Evolutionary conservation across 2,797 vertebrate species (phyloP), one percentile per base, ranked within the genome.

Genomic region (Sebastes matsubarae): DNA sequence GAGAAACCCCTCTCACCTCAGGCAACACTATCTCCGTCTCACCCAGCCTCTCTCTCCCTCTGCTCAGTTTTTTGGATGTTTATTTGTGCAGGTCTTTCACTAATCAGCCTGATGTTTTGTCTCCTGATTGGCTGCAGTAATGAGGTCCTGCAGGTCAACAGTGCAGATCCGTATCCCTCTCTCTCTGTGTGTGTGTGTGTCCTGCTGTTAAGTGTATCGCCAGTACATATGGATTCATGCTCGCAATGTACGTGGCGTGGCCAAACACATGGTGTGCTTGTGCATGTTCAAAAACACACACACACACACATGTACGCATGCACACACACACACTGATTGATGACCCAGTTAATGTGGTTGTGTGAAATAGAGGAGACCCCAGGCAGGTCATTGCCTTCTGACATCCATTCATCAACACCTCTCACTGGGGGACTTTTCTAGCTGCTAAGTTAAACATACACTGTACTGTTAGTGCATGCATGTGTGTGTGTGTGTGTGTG

Each of bases 61-160:
- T n/a, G 61, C 58, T 81, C 80, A 52, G 14, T 64, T 64, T 36
- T 59, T 59, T 46, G 12, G 22, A 59, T 80, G 80, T 90, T 92
- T 92, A 90, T 94, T 91, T 91, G 66, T 88, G 59, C 81, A 90
- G 66, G 50, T 85, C 85, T 86, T 78, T 75, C 22, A 73, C 86
- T 86, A 89, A 93, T 93, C 88, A 94, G 85, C 50, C 66, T 83
- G 24, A 77, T 89, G 92, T 90, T 93, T 87, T 87, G 85, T 78
- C 88, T 90, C 52, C 68, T 92, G 90, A 94, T 92, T 94, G 88
- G 87, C 80, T 82, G 74, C 80, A 79, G 77, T 93, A 91, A 94
- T 88, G 87, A 91, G 87, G 86, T 88, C 80, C 64, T 75, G 36
- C 32, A 82, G 79, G 89, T 89, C 90, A 88, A 65, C 67, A 76